Percentiles rank a stretch among this genome's conserved stretches.
phyloP scores from a whole-genome alignment of 1,140 invertebrate genomes.

The Drosophila cardini region DNA sequence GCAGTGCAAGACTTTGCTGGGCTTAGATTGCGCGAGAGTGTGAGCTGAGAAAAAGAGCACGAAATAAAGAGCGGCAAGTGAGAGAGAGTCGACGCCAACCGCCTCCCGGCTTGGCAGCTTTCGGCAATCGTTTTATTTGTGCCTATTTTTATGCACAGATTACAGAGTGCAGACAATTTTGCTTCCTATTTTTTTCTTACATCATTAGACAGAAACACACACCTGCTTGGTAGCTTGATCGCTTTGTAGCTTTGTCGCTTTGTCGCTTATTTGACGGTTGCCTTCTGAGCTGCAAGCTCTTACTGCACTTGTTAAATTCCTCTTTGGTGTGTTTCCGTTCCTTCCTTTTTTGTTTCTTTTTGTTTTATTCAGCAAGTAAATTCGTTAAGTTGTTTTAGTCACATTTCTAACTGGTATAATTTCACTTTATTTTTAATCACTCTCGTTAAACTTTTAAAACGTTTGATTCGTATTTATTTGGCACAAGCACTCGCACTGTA shows the following conservation, averaged over 20 bases:
- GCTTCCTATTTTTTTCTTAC: conserved; percentile 49
- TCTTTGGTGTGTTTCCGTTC: conserved; percentile 11
- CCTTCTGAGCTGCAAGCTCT: conserved; percentile 38
- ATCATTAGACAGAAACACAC: conserved; percentile 44
- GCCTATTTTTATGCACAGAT: conserved; percentile 33
- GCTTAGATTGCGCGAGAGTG: conserved; percentile 1
- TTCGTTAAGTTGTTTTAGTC: conserved; percentile 60
- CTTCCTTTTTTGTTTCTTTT: conserved; percentile 30
- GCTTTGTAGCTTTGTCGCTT: conserved; percentile 20
- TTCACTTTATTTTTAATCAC: conserved; percentile 61
- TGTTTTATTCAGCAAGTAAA: conserved; percentile 38
- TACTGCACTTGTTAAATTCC: conserved; percentile 35
- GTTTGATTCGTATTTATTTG: conserved; percentile 15
- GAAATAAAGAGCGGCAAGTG: conserved; percentile 1
- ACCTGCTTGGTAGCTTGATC: conserved; percentile 43
- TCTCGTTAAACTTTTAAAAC: conserved; percentile 41
- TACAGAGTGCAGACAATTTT: conserved; percentile 53
- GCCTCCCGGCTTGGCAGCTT: conserved; percentile 10
- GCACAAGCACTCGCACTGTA: conserved; percentile 40
- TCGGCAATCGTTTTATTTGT: conserved; percentile 21
- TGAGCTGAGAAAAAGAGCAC: conserved; percentile 1
- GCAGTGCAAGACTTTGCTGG: conserved; percentile 8
- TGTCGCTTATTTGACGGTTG: conserved; percentile 20
- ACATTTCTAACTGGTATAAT: conserved; percentile 74
- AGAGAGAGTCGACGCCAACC: conserved; percentile 3